Percentiles rank a stretch among this genome's conserved stretches.
phyloP scores from a whole-genome alignment of 2,888 invertebrate genomes.

The Steinernema scapterisci region DNA sequence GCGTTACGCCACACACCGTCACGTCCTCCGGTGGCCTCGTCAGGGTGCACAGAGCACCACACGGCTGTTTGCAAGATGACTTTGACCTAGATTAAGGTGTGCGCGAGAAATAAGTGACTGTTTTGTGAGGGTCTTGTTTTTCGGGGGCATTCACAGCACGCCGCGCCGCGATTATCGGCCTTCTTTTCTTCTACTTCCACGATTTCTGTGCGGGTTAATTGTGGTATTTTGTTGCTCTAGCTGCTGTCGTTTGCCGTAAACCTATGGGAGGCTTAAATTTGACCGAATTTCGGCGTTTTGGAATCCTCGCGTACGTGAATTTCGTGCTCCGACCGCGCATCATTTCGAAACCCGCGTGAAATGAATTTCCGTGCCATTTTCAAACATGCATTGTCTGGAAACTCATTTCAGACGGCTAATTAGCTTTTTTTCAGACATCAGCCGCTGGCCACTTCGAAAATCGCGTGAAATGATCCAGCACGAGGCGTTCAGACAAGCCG shows the following conservation, averaged over 20 bases:
- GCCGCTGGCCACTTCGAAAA: no score
- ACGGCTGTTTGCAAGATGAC: conserved; percentile 24
- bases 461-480: no score
- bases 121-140: conserved; percentile 25
- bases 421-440: no score
- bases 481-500: no score
- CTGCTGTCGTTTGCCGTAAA: no score
- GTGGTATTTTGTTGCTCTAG: neutral
- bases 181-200: neutral
- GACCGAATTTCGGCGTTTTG: no score
- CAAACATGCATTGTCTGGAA: no score
- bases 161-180: neutral
- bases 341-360: neutral
- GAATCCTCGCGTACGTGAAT: neutral
- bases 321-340: neutral
- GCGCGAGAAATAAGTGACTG: neutral
- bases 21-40: no score
- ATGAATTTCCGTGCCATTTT: no score
- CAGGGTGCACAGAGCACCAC: neutral
- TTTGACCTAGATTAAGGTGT: conserved; percentile 11
- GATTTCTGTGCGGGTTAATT: neutral
- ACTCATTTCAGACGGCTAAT: no score
- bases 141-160: neutral
- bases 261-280: no score
- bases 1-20: no score